Conservation (phyloP, 2,113 vertebrate species). For the Callospermophilus lateralis region DNA sequence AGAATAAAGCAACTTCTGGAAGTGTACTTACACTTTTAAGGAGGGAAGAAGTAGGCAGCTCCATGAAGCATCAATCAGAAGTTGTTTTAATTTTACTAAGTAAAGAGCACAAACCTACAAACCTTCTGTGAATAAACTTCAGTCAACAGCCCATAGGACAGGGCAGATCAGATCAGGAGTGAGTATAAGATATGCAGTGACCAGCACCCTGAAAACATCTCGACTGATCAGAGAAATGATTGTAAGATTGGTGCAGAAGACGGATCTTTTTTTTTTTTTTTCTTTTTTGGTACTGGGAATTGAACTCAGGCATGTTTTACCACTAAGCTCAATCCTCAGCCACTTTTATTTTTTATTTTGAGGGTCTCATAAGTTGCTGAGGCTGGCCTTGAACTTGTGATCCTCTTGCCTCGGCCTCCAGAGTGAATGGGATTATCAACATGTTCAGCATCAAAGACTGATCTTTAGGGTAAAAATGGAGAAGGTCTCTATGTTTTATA, state of each 20-base stretch:
- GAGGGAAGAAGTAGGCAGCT: background rate
- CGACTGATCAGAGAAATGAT: background rate
- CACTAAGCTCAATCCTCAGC: background rate
- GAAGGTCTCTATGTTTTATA: background rate
- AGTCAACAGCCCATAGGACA: background rate
- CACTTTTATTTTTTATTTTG: too few relatives aligned
- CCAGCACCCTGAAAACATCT: background rate
- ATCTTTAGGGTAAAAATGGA: background rate
- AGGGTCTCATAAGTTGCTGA: too few relatives aligned
- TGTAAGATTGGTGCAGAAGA: background rate
- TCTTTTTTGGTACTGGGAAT: too few relatives aligned
- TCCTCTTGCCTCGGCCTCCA: too few relatives aligned
- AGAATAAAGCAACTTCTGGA: constrained; percentile 20
- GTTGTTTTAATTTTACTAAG: background rate
- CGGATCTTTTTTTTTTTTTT: too few relatives aligned
- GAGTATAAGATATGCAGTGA: background rate
- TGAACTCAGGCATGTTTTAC: background rate
- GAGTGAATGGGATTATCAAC: too few relatives aligned
- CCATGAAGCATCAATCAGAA: background rate
- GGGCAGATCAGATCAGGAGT: background rate
- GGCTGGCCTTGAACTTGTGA: too few relatives aligned
- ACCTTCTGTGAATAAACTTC: background rate
- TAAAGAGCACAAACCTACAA: background rate
- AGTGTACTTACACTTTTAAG: background rate
- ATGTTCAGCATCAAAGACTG: background rate